Base-by-base conservation (phyloP, 2,888 invertebrate species). In the Drosophila fungiperda region DNA sequence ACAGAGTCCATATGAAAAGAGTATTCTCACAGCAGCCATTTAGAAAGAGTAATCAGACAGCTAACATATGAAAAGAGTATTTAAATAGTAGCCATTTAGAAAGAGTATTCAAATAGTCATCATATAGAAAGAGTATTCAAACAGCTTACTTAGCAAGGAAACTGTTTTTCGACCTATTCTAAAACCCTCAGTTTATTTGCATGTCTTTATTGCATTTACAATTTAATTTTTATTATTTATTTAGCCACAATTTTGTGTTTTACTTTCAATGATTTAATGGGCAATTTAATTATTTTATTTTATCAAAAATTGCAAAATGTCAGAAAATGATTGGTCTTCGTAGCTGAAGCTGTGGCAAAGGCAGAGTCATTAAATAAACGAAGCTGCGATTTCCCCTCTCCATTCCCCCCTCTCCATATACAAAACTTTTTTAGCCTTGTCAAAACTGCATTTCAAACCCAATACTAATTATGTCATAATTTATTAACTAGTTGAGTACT, bases 201-300 rank as follows among this genome's bases (percentile, higher is more conserved):
- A 15, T 23, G 8, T 23, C 15, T 15, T 45, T 45, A 9, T 23
- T 45, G 11, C 6, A 17, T 17, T 8, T 35, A 23, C 26, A 35
- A 29, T 60, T 26, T n/a, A 9, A 8, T 26, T 59, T 59, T 59
- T 35, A 59, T 26, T 53, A 20, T 54, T 17, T 12, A 7, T 26
- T 26, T 38, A n/a, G 26, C 36, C n/a, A 7, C 26, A 26, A 45
- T 26, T 11, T 49, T 49, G 7, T 45, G 1, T 3, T 23, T 29
- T 58, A 32, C 15, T 42, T 49, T 40, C 0, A 7, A 17, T 36
- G 15, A 38, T 38, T 35, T n/a, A 6, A 45, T 23, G 11, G 7
- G 2, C 15, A 9, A 15, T 35, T 60, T 9, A 29, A 40, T 57
- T 23, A 17, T 33, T 5, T 5, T n/a, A n/a, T 29, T 23, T 23